phyloP scores from a whole-genome alignment of 2,113 vertebrate genomes.

The Paramisgurnus dabryanus region DNA sequence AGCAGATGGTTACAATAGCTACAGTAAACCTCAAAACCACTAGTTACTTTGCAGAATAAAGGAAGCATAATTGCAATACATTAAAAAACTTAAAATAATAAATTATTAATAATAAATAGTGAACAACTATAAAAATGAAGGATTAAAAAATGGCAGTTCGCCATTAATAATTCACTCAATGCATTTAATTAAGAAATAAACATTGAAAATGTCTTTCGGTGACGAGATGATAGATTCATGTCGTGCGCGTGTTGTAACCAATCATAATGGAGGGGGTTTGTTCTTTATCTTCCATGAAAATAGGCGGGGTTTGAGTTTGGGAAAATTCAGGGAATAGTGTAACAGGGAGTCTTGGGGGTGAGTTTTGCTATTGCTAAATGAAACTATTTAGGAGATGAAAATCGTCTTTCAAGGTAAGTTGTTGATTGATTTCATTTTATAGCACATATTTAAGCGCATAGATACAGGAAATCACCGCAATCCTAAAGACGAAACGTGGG shows the following conservation, averaged over 20 bases:
- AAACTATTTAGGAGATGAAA: constrained; percentile 49
- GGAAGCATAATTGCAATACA: neutral
- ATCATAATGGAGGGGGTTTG: constrained; percentile 41
- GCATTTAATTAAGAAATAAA: too few species aligned
- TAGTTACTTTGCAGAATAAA: neutral
- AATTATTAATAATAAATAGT: neutral
- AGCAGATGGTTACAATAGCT: neutral
- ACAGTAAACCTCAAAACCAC: constrained; percentile 6
- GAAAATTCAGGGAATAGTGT: constrained; percentile 45
- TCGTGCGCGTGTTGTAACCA: constrained; percentile 55
- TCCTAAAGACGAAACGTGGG: constrained; percentile 1
- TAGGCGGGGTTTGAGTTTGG: constrained; percentile 56
- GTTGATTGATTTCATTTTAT: neutral
- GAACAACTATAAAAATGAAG: neutral
- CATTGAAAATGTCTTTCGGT: neutral
- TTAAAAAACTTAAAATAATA: neutral
- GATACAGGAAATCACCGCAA: neutral
- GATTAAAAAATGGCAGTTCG: neutral
- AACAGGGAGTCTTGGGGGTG: constrained; percentile 7
- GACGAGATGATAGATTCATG: constrained; percentile 36
- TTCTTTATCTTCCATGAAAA: constrained; percentile 48
- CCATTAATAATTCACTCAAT: too few species aligned
- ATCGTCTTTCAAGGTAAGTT: constrained; percentile 49
- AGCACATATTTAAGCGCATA: neutral
- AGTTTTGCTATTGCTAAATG: neutral